Conservation (phyloP, 1,140 invertebrate genomes). For the Potamilus streckersoni region DNA sequence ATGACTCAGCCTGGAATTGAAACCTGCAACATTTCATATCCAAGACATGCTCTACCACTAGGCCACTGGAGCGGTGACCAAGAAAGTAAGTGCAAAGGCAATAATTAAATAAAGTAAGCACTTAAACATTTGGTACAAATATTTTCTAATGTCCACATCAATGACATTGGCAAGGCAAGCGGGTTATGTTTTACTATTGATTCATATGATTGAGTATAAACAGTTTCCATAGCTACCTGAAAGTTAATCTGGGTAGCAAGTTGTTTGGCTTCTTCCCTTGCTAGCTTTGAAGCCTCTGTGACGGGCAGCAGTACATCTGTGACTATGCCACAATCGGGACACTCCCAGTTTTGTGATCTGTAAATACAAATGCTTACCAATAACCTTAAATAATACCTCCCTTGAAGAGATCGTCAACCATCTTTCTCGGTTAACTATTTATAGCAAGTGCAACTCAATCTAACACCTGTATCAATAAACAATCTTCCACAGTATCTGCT, state of each 20-base stretch:
- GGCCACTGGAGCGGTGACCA: too few relatives aligned
- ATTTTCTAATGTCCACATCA: neutral
- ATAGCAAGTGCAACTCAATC: too few relatives aligned
- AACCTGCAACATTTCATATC: too few relatives aligned
- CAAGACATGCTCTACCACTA: too few relatives aligned
- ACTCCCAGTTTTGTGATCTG: slow-evolving; percentile 64
- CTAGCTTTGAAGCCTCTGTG: slow-evolving; percentile 59
- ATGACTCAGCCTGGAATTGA: too few relatives aligned
- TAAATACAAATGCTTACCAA: neutral
- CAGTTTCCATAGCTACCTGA: slow-evolving; percentile 43
- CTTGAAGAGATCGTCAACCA: too few relatives aligned
- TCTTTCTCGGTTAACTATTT: too few relatives aligned
- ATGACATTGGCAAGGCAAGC: neutral
- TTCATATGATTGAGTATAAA: neutral
- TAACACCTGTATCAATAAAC: too few relatives aligned
- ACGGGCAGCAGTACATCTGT: slow-evolving; percentile 55
- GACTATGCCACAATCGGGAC: slow-evolving; percentile 62
- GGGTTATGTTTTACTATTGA: neutral
- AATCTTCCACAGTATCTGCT: too few relatives aligned
- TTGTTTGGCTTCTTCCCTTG: slow-evolving; percentile 62
- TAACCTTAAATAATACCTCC: neutral
- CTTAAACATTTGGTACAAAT: neutral
- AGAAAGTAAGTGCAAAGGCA: too few relatives aligned
- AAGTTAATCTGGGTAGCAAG: slow-evolving; percentile 65
- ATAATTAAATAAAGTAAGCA: too few relatives aligned